These are phyloP conservation scores for Mohoua ochrocephala DNA, from an alignment of 2,113 vertebrate species.

Conservation along the genomic window DNA sequence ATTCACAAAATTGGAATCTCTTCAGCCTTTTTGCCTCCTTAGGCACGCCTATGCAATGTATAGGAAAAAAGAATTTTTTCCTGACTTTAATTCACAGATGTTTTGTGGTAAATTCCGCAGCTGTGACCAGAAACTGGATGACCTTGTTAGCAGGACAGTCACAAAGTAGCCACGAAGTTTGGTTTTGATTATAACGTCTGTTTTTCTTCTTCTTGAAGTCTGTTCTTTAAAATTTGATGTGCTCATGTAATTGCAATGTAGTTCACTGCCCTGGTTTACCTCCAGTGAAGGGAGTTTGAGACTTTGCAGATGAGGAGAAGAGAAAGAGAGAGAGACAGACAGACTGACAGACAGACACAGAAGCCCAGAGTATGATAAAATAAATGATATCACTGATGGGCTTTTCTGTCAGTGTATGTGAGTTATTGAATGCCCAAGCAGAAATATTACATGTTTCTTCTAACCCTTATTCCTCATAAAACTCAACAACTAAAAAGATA, in stretches of 20 bases:
- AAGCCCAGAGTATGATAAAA: not conserved
- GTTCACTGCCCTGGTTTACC: constrained; percentile 28
- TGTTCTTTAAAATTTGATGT: constrained; percentile 35
- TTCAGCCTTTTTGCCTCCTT: not conserved
- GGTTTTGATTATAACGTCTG: constrained; percentile 58
- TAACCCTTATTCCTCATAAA: not conserved
- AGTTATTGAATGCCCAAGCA: constrained; percentile 1
- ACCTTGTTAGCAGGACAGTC: constrained; percentile 45
- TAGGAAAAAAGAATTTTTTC: not conserved
- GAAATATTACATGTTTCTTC: not conserved
- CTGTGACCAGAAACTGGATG: constrained; percentile 38
- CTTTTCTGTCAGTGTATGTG: not conserved
- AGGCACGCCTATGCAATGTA: not conserved
- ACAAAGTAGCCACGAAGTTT: constrained; percentile 43
- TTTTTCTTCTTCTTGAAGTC: constrained; percentile 54
- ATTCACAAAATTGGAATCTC: not conserved
- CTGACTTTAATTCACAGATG: constrained; percentile 23
- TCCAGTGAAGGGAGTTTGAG: not conserved
- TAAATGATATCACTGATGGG: not conserved
- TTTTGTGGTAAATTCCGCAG: constrained; percentile 18
- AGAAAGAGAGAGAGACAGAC: not conserved
- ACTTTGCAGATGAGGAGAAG: not conserved
- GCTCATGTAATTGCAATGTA: constrained; percentile 37
- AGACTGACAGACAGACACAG: not conserved
- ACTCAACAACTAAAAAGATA: not conserved